A percentile compares a stretch with the other conserved stretches of the same genome.
phyloP scores from a whole-genome alignment of 2,888 invertebrate genomes.

The Lasioglossum calceatum region DNA sequence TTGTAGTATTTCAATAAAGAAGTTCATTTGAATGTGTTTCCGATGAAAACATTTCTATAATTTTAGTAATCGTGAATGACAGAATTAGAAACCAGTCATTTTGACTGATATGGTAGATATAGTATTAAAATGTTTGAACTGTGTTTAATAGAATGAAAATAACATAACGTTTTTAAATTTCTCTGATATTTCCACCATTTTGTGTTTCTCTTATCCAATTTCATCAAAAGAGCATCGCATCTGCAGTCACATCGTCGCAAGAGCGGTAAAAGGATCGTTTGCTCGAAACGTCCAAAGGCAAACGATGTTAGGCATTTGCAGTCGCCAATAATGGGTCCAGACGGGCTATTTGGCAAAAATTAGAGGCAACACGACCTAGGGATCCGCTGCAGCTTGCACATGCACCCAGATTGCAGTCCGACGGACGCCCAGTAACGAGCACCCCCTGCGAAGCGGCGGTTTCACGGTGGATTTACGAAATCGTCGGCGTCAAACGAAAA shows the following conservation, averaged over 20 bases:
- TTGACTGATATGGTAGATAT: no score
- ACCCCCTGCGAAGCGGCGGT: conserved; percentile 3
- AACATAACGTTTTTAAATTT: no score
- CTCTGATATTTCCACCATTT: not conserved
- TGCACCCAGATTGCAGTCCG: not conserved
- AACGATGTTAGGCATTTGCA: not conserved
- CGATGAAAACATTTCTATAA: no score
- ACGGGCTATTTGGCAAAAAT: not conserved
- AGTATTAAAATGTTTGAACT: no score
- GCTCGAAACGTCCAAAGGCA: not conserved
- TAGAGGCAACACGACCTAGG: not conserved
- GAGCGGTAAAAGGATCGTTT: not conserved
- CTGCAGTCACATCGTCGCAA: not conserved
- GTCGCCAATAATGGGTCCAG: not conserved
- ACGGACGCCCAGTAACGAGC: not conserved
- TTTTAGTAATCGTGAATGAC: no score
- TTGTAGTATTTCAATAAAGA: no score
- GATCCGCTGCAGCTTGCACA: not conserved
- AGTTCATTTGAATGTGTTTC: no score
- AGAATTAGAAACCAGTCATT: no score
- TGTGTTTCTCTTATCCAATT: not conserved
- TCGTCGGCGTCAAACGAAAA: not conserved
- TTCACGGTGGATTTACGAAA: not conserved
- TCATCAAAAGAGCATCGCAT: not conserved
- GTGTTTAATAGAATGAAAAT: no score